Conservation (phyloP, 2,113 vertebrate genomes). For the Cavia porcellus region DNA sequence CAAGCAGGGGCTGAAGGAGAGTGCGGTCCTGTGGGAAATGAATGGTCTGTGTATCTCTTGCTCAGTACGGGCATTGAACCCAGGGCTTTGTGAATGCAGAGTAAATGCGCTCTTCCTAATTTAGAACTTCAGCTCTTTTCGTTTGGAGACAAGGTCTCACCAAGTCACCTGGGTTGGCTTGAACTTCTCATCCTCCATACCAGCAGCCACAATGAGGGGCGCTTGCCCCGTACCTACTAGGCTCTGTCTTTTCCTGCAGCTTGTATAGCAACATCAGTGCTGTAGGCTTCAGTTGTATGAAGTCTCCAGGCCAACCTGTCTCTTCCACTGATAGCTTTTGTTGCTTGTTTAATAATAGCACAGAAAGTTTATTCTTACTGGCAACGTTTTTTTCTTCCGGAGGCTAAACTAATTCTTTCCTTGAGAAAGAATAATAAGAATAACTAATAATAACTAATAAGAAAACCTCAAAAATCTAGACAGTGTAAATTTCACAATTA, state of each 20-base stretch:
- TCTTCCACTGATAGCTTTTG: not conserved
- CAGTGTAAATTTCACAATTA: not conserved
- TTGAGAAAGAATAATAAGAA: not conserved
- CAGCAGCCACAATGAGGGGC: no score
- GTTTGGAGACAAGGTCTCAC: not conserved
- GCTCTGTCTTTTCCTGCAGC: not conserved
- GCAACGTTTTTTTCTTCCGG: not conserved
- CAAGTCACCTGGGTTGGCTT: not conserved
- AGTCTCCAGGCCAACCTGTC: not conserved
- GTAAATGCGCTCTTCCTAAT: not conserved
- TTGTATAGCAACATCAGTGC: fast-evolving
- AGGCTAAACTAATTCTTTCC: constrained; percentile 50
- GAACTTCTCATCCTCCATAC: not conserved
- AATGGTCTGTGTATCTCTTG: not conserved
- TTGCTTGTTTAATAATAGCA: constrained; percentile 26
- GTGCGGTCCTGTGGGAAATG: not conserved
- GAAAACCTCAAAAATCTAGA: not conserved
- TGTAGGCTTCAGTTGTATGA: not conserved
- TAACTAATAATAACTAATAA: not conserved
- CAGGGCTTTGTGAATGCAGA: not conserved
- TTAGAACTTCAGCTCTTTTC: not conserved
- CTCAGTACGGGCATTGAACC: not conserved
- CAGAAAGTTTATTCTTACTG: constrained; percentile 44
- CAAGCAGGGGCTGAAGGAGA: not conserved
- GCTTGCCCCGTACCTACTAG: not conserved